Percentiles rank a stretch among this genome's conserved stretches.
These are phyloP conservation scores for Aphidius gifuensis DNA, from an alignment of 1,140 invertebrate genomes.

Conservation along the genomic window DNA sequence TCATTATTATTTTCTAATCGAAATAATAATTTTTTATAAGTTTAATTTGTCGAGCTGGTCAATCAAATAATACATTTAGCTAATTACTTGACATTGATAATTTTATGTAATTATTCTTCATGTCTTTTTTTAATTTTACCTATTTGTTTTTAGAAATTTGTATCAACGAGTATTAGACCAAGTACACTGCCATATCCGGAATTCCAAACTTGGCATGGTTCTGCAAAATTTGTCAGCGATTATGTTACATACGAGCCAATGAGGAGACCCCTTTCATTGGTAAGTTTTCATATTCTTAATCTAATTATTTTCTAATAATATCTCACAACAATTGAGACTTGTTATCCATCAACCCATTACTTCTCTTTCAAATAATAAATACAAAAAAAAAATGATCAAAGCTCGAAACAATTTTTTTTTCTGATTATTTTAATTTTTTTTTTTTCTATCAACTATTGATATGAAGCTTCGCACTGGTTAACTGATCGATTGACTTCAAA, in stretches of 20 bases:
- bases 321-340: neutral
- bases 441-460: neutral
- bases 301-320: conserved; percentile 7
- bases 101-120: conserved; percentile 13
- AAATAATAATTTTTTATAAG: too few species aligned
- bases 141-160: conserved; percentile 62
- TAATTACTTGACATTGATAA: conserved; percentile 2
- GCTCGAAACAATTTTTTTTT: neutral
- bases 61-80: neutral
- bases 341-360: too few species aligned
- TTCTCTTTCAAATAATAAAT: too few species aligned
- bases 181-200: conserved; percentile 62
- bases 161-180: conserved; percentile 66
- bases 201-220: conserved; percentile 61
- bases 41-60: too few species aligned
- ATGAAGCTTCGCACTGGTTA: conserved; percentile 1
- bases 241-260: conserved; percentile 62
- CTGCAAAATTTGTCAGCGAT: conserved; percentile 61
- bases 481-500: neutral
- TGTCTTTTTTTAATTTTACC: conserved; percentile 16
- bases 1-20: too few species aligned
- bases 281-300: conserved; percentile 51
- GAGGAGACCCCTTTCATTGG: conserved; percentile 57
- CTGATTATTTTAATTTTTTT: neutral
- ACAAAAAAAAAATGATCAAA: neutral